Percentiles rank a stretch among this genome's conserved stretches.
Conservation (phyloP, 2,797 vertebrate species). For the Hippopotamyrus pictus region DNA sequence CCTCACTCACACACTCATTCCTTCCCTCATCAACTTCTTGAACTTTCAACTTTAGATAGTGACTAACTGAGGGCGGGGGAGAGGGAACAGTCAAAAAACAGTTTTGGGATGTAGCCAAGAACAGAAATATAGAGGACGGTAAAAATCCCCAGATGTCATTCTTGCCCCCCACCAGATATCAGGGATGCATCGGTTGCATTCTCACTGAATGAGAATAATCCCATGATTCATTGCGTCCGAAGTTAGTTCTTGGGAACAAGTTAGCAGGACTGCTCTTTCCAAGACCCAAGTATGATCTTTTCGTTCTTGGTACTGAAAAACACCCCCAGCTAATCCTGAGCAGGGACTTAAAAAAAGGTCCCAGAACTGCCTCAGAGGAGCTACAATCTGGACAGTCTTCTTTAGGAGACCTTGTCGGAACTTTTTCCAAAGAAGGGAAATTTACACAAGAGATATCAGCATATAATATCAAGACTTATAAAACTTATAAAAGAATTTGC, state of each 20-base stretch:
- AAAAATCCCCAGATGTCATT: not conserved
- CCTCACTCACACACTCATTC: not conserved
- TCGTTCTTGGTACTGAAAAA: not conserved
- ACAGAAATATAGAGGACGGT: not conserved
- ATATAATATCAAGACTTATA: not conserved
- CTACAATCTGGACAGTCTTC: not conserved
- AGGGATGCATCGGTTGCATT: not conserved
- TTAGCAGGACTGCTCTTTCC: not conserved
- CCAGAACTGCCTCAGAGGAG: not conserved
- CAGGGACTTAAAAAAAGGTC: not conserved
- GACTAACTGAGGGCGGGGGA: not conserved
- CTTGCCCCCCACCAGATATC: not conserved
- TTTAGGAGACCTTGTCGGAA: not conserved
- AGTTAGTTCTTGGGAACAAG: not conserved
- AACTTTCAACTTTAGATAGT: not conserved
- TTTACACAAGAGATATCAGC: not conserved
- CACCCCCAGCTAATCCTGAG: not conserved
- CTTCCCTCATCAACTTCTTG: not conserved
- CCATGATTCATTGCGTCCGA: not conserved
- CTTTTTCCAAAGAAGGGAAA: not conserved
- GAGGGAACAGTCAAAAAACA: not conserved
- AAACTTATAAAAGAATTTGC: not conserved
- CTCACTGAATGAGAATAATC: not conserved
- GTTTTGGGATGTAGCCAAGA: not conserved
- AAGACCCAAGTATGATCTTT: not conserved